Evolutionary conservation across 2,888 invertebrate genomes (phyloP).

Genomic region (Linyphia triangularis): DNA sequence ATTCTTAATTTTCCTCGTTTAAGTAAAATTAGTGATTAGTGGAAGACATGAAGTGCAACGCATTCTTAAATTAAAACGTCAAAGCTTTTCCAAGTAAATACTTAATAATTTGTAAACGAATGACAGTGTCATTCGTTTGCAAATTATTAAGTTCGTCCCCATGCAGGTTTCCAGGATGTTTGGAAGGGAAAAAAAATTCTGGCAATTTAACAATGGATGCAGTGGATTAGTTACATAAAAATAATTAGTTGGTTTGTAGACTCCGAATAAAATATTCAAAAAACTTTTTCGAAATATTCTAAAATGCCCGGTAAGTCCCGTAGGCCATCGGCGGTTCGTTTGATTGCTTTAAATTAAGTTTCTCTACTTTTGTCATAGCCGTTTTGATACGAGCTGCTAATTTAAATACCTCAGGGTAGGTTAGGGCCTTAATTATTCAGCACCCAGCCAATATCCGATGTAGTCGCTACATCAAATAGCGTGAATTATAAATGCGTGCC

Average conservation of each 20-base stretch:
- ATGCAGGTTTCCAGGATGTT: not conserved
- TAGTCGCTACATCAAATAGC: conserved; percentile 59
- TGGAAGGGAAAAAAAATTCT: conserved; percentile 29
- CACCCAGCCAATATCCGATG: conserved; percentile 24
- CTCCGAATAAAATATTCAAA: conserved; percentile 61
- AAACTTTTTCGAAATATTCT: not conserved
- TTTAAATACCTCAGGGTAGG: conserved; percentile 68
- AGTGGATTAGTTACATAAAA: conserved; percentile 52
- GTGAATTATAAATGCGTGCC: conserved; percentile 68
- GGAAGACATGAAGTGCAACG: not conserved
- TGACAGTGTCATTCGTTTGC: not conserved
- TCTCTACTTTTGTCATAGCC: conserved; percentile 33
- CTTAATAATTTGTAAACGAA: conserved; percentile 48
- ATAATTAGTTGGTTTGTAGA: conserved; percentile 50
- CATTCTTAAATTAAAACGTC: conserved; percentile 13
- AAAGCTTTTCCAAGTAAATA: conserved; percentile 42
- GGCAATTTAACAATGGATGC: conserved; percentile 3
- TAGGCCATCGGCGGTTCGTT: conserved; percentile 33
- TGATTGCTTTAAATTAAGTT: conserved; percentile 51
- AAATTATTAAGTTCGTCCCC: too few species aligned
- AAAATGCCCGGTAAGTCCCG: conserved; percentile 41
- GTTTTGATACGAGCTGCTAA: conserved; percentile 60
- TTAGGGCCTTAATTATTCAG: conserved; percentile 66
- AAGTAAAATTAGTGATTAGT: conserved; percentile 20
- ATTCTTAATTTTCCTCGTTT: not conserved